phyloP scores from a whole-genome alignment of 1,140 invertebrate genomes.

The Drosophila albomicans region DNA sequence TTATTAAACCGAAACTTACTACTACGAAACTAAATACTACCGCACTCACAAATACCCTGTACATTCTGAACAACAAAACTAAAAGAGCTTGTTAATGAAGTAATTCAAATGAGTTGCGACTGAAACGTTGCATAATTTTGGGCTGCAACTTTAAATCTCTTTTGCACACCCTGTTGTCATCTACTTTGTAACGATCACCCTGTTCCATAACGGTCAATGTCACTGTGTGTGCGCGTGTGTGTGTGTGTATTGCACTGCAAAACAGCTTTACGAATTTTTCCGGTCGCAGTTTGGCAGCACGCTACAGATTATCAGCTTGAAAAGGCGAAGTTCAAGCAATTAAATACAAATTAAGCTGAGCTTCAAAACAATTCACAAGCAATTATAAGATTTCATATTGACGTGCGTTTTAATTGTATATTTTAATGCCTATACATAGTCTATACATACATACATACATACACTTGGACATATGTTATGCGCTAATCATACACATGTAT shows the following conservation, averaged over 20 bases:
- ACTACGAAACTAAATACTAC: background rate
- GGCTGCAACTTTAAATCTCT: background rate
- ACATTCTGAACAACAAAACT: no score
- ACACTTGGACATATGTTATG: no score
- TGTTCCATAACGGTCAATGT: slow-evolving; percentile 4
- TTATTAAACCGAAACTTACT: slow-evolving; percentile 13
- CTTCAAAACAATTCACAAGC: background rate
- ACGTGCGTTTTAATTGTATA: background rate
- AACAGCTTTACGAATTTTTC: background rate
- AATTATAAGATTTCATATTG: background rate
- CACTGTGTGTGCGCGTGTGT: background rate
- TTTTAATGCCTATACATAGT: background rate
- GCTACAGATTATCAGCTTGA: background rate
- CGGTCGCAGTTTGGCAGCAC: background rate
- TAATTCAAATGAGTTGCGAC: background rate
- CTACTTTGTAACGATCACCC: background rate
- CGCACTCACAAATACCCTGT: slow-evolving; percentile 8
- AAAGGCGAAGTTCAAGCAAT: slow-evolving; percentile 6
- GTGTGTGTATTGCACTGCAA: background rate
- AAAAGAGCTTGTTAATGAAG: background rate
- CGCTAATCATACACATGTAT: no score
- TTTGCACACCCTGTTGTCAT: background rate
- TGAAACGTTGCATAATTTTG: slow-evolving; percentile 9
- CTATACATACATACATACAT: no score
- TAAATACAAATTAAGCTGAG: slow-evolving; percentile 2